phyloP scores from a whole-genome alignment of 2,113 vertebrate species.

The Toxotes jaculatrix region DNA sequence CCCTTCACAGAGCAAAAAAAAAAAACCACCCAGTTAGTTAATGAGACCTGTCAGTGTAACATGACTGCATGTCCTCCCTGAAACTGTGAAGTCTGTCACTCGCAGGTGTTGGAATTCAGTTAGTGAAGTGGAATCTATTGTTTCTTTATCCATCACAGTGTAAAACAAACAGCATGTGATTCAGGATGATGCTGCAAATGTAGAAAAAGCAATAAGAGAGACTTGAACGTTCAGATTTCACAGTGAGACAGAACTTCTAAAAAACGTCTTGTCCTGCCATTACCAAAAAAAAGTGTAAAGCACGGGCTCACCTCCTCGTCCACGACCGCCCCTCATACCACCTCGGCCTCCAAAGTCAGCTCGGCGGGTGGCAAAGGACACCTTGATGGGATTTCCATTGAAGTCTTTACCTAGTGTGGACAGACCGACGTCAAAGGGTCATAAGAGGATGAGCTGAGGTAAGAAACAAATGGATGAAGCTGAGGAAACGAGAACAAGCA shows the following conservation, averaged over 20 bases:
- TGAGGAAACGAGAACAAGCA: background rate
- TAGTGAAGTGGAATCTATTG: too few species aligned
- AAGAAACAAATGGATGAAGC: background rate
- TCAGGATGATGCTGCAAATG: background rate
- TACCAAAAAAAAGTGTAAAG: background rate
- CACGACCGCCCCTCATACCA: conserved; percentile 86
- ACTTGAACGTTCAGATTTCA: background rate
- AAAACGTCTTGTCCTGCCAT: background rate
- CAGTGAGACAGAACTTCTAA: background rate
- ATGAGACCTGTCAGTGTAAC: background rate
- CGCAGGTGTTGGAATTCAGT: too few species aligned
- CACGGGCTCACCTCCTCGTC: conserved; percentile 83
- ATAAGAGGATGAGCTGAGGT: background rate
- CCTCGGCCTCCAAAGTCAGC: conserved; percentile 90
- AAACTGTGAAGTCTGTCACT: too few species aligned
- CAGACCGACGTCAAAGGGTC: background rate
- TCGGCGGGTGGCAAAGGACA: conserved; percentile 91
- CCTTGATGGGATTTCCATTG: conserved; percentile 90
- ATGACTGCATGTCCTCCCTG: too few species aligned
- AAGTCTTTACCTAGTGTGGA: conserved; percentile 89
- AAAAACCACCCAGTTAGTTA: background rate
- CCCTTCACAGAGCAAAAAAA: conserved; percentile 62
- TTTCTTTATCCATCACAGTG: too few species aligned
- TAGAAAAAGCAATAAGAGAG: background rate
- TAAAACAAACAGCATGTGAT: too few species aligned